Percentiles rank a stretch among this genome's conserved stretches.
Conservation (phyloP, 1,140 invertebrate genomes). For the Matsumurasca onukii region DNA sequence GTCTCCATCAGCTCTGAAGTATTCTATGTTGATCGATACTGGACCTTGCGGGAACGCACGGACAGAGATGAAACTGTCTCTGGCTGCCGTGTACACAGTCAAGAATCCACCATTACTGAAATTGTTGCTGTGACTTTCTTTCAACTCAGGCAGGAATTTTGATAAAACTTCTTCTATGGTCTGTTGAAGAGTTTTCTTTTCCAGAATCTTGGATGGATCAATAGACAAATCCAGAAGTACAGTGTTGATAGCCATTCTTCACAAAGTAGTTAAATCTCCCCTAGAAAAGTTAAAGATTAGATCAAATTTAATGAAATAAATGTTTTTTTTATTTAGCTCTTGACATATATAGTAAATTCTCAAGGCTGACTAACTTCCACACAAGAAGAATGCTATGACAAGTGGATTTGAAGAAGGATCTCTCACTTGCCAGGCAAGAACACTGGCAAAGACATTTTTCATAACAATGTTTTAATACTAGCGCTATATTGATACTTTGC, state of each 20-base stretch:
- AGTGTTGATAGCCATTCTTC: slow-evolving; percentile 76
- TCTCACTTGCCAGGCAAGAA: no score
- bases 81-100: slow-evolving; percentile 65
- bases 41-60: slow-evolving; percentile 70
- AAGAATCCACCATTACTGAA: slow-evolving; percentile 66
- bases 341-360: no score
- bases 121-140: slow-evolving; percentile 54
- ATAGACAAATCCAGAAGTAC: slow-evolving; percentile 78
- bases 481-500: no score
- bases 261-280: no score
- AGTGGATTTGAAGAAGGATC: no score
- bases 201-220: slow-evolving; percentile 62
- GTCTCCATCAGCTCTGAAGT: slow-evolving; percentile 71
- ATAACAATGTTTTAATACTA: no score
- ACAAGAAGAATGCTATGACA: no score
- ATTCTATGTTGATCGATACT: slow-evolving; percentile 78
- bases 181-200: slow-evolving; percentile 65
- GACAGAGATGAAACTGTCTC: slow-evolving; percentile 66
- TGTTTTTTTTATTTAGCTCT: no score
- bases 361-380: no score
- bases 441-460: no score
- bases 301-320: no score
- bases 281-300: no score
- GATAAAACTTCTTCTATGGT: slow-evolving; percentile 55
- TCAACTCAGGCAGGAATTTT: slow-evolving; percentile 66